Evolutionary conservation across 1,140 invertebrate species (phyloP).

Genomic region (Physella acuta): DNA sequence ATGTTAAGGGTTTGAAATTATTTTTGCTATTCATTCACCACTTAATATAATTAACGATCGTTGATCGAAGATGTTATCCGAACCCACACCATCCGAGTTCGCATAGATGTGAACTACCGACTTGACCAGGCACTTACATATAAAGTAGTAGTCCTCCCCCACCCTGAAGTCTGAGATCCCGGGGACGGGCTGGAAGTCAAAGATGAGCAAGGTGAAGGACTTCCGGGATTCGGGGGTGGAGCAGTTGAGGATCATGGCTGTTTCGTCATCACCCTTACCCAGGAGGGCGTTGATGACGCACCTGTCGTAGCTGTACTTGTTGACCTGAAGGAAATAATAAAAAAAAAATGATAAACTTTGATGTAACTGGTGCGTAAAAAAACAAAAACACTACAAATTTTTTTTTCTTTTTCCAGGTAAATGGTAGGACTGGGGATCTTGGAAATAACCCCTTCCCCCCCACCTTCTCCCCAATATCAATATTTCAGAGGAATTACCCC

Average conservation of each 20-base stretch:
- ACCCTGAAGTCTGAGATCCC: slow-evolving; percentile 29
- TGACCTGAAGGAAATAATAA: slow-evolving; percentile 26
- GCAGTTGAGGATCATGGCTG: slow-evolving; percentile 27
- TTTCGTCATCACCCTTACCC: slow-evolving; percentile 27
- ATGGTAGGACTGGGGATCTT: too few relatives aligned
- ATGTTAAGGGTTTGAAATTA: not conserved
- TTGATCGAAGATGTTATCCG: not conserved
- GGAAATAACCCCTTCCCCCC: too few relatives aligned
- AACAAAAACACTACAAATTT: too few relatives aligned
- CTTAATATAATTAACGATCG: not conserved
- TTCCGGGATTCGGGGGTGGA: slow-evolving; percentile 9
- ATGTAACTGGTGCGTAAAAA: too few relatives aligned
- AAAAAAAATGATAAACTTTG: too few relatives aligned
- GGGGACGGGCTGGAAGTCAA: slow-evolving; percentile 28
- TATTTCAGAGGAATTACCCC: too few relatives aligned
- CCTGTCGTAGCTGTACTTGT: slow-evolving; percentile 25
- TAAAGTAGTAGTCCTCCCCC: slow-evolving; percentile 25
- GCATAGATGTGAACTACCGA: not conserved
- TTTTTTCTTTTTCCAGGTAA: too few relatives aligned
- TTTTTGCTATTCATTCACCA: not conserved
- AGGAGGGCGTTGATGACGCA: too few relatives aligned
- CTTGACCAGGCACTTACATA: slow-evolving; percentile 15
- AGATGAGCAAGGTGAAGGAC: slow-evolving; percentile 24
- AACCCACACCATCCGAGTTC: not conserved
- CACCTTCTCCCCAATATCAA: too few relatives aligned